These are phyloP conservation scores for Pelobates fuscus DNA, from an alignment of 2,113 vertebrate species.

Conservation along the genomic window DNA sequence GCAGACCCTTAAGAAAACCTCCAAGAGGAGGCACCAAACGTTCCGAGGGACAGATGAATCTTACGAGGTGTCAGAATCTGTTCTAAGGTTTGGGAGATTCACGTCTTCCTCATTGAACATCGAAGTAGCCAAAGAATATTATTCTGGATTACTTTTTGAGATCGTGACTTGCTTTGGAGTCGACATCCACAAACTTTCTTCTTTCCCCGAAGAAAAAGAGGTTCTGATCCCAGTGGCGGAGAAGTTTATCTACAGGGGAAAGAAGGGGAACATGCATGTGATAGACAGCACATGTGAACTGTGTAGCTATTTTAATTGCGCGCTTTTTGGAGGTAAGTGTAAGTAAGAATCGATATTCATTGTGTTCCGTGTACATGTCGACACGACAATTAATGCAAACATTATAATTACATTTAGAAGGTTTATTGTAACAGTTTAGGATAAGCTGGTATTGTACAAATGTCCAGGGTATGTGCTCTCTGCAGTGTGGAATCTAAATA, in stretches of 20 bases:
- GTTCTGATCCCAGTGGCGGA: slow-evolving; percentile 63
- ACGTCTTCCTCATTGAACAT: slow-evolving; percentile 58
- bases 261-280: slow-evolving; percentile 42
- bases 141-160: slow-evolving; percentile 57
- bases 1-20: slow-evolving; percentile 25
- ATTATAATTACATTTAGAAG: background rate
- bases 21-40: background rate
- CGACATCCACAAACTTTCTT: slow-evolving; percentile 58
- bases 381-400: no score
- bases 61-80: slow-evolving; percentile 44
- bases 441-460: background rate
- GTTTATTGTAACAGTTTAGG: no score
- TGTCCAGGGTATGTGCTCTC: background rate
- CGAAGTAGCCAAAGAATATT: slow-evolving; percentile 54
- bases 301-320: slow-evolving; percentile 41
- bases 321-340: slow-evolving; percentile 40
- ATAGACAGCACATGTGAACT: slow-evolving; percentile 25
- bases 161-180: slow-evolving; percentile 63
- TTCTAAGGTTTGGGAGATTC: slow-evolving; percentile 60
- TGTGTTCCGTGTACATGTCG: background rate
- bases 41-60: slow-evolving; percentile 56
- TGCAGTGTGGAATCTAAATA: no score
- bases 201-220: slow-evolving; percentile 55
- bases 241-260: slow-evolving; percentile 57
- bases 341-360: no score